Conservation (phyloP, 2,113 vertebrate species). For the Baryphthengus martii region DNA sequence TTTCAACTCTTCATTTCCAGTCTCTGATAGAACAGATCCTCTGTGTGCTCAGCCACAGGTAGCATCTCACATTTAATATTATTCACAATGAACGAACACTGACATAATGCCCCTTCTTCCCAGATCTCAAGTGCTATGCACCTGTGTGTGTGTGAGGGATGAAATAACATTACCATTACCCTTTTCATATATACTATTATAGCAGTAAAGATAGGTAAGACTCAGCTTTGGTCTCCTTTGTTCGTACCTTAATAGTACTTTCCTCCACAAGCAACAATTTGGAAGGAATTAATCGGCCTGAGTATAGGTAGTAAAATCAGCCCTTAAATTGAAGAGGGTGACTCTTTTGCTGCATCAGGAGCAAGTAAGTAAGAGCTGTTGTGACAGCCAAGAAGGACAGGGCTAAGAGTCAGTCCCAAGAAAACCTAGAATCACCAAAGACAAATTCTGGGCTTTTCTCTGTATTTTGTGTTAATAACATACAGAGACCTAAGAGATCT, state of each 20-base stretch:
- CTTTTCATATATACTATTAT: neutral
- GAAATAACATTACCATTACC: neutral
- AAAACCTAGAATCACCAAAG: neutral
- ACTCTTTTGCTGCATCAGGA: neutral
- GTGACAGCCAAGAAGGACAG: neutral
- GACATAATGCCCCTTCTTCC: neutral
- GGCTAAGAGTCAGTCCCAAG: neutral
- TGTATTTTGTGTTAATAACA: neutral
- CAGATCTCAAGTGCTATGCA: neutral
- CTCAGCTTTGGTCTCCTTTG: neutral
- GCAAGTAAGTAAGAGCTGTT: neutral
- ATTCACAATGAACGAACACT: neutral
- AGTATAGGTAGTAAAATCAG: neutral
- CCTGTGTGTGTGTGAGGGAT: neutral
- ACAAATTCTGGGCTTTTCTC: neutral
- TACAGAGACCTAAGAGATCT: neutral
- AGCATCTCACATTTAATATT: neutral
- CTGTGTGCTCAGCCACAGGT: neutral
- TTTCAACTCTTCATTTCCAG: neutral
- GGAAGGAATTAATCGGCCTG: neutral
- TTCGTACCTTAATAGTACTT: neutral
- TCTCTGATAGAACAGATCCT: neutral
- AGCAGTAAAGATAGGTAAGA: neutral
- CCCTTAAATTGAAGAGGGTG: neutral
- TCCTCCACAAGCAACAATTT: neutral